Base-by-base conservation (phyloP, 2,113 vertebrate genomes). In the Monopterus albus region DNA sequence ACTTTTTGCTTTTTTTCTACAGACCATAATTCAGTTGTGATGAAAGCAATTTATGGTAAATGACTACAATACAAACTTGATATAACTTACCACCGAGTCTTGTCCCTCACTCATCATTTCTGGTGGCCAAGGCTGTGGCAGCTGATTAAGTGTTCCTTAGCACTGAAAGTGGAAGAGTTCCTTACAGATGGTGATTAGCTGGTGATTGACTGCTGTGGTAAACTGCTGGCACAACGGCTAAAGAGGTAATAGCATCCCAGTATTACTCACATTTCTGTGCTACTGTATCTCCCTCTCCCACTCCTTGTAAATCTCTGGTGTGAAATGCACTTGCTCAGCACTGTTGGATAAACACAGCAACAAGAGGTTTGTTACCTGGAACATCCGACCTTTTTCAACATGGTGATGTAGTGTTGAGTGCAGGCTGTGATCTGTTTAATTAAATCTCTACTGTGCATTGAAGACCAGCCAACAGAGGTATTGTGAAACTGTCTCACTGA, bases 161-260 rank as follows among this genome's bases (percentile, higher is more conserved):
- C 43, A 29, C 60, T 55, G 58, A 89, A 77, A 84, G 78, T 85
- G 71, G 82, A 79, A 59, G 17, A 60, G 29, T 47, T 76, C 25
- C 42, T 78, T 36, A 23, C 56, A 69, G 77, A 81, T 60, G 61
- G 65, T 50, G 71, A 81, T 73, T 58, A 47, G 68, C 61, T n/a
- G n/a, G 55, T 77, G 73, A 85, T 71, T 68, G 71, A 79, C 68
- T 69, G 74, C 64, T 40, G 62, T 65, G 84, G 88, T 85, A 82
- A 90, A 86, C 59, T n/a, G 39, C 43, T 79, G 49, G 18, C 47
- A 25, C 52, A 39, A 59, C 29, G 62, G 36, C 65, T 79, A 42
- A 81, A 73, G 60, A 79, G 67, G 75, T 79, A 79, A 81, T 66
- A 17, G 46, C 57, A 39, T 78, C 81, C 64, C 35, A 31, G 75